Evolutionary conservation across 2,888 invertebrate genomes (phyloP), one percentile per base, ranked within the genome.

Genomic region (Brachyptera putata): DNA sequence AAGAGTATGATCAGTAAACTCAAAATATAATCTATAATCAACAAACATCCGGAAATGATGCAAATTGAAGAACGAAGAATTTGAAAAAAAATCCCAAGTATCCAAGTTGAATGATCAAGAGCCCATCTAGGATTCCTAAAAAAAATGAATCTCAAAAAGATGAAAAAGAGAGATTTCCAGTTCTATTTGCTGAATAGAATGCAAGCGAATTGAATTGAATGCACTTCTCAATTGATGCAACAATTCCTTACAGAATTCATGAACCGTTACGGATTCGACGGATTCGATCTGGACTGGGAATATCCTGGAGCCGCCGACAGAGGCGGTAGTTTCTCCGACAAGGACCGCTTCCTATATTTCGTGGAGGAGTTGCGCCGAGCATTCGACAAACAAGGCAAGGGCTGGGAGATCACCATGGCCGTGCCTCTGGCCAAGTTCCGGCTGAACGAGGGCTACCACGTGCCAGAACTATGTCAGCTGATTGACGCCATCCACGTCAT

Each of bases 221-320:
- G n/a, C n/a, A n/a, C n/a, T n/a, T n/a, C n/a, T n/a, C n/a, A n/a
- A n/a, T n/a, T n/a, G n/a, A n/a, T n/a, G n/a, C n/a, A n/a, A n/a
- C n/a, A n/a, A n/a, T n/a, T 5, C 30, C 7, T 30, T 66, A 1
- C 71, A 87, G 85, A 80, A 65, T 91, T 89, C 71, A 82, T 93
- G 78, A 77, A 85, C 56, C 78, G 84, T 69, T 91, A 91, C 70
- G 76, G 82, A 22, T 93, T 93, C 67, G 91, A 92, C 69, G 92
- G 92, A 0, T 84, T 93, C 69, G 92, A 93, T 71, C 78, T 92
- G 68, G 92, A 93, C 71, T 93, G 93, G 92, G 93, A 93, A 74
- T 93, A 93, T 71, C 92, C 93, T 1, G 92, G 89, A 1, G 93
- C 93, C 0, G 83, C 90, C 0, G 93, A 93, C 73, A 83, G 93